Evolutionary conservation across 2,888 invertebrate species (phyloP), one percentile per base, ranked within the genome.

Genomic region (Folsomia candida): DNA sequence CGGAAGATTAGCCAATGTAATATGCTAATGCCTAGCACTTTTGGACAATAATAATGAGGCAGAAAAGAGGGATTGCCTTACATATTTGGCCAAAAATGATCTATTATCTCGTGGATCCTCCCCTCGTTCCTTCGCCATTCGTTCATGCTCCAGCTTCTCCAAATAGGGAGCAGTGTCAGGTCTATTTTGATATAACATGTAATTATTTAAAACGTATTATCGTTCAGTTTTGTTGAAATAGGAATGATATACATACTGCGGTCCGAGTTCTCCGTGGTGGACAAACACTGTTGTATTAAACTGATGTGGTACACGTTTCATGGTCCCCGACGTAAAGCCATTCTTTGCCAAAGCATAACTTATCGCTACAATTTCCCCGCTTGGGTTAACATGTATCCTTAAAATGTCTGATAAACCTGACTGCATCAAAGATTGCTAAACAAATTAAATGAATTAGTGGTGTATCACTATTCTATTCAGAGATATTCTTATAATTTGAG

Each of bases 21-120:
- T n/a, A n/a, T n/a, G n/a, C n/a, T n/a, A n/a, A n/a, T n/a, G n/a
- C n/a, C n/a, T n/a, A n/a, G n/a, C n/a, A n/a, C n/a, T n/a, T n/a
- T n/a, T n/a, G n/a, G n/a, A n/a, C n/a, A n/a, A n/a, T n/a, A n/a
- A n/a, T n/a, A n/a, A n/a, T n/a, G 78, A 78, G 54, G 70, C 57
- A 18, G 70, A 28, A 24, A 76, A 74, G 27, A 76, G 71, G 65
- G 75, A 69, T 59, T 67, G 74, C 86, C 94, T 90, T 87, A 97
- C 97, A 86, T 98, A 98, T 97, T 97, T 98, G 2, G 93, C 93
- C 79, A 98, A 87, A 85, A 98, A 97, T 61, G 97, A 95, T 81
- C 96, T 87, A 83, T 95, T 97, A 82, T 98, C 98, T 81, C 94
- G 94, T 25, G 90, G 87, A 80, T 96, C 94, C 80, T 97, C 94